These are phyloP conservation scores for Euproctis similis DNA, from an alignment of 2,888 invertebrate species.

Conservation along the genomic window DNA sequence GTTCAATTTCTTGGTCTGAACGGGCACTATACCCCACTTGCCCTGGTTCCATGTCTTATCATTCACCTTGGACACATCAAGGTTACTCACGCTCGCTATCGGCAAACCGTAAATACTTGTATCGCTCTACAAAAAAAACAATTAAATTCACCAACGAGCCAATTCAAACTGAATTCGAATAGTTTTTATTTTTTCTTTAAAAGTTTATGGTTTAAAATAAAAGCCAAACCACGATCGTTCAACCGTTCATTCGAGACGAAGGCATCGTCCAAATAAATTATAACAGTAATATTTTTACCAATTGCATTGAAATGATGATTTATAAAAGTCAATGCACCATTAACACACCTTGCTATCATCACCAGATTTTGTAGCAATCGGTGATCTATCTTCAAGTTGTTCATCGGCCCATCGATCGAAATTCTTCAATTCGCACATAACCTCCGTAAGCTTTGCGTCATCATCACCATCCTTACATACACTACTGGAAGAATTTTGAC, in stretches of 20 bases:
- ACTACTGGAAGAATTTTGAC: conserved; percentile 32
- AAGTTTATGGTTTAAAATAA: too few relatives aligned
- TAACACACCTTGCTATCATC: conserved; percentile 59
- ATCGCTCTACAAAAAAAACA: conserved; percentile 49
- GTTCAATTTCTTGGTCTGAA: conserved; percentile 50
- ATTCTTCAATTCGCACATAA: conserved; percentile 59
- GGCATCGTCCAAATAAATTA: too few relatives aligned
- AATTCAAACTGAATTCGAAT: too few relatives aligned
- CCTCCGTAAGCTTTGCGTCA: conserved; percentile 57
- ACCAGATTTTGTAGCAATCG: conserved; percentile 42
- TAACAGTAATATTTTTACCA: too few relatives aligned
- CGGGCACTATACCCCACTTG: conserved; percentile 60
- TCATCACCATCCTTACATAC: conserved; percentile 32
- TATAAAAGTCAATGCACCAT: too few relatives aligned
- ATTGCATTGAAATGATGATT: too few relatives aligned
- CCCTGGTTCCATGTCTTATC: conserved; percentile 48
- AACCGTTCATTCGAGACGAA: conserved; percentile 7
- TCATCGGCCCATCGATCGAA: conserved; percentile 66
- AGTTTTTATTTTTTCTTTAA: too few relatives aligned
- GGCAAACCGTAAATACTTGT: conserved; percentile 58
- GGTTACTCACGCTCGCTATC: conserved; percentile 51
- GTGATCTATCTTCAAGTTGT: conserved; percentile 44
- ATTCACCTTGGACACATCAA: conserved; percentile 46
- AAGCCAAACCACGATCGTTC: too few relatives aligned
- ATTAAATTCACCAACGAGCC: too few relatives aligned